Conservation (phyloP, 2,113 vertebrate genomes). For the Centropus unirufus region DNA sequence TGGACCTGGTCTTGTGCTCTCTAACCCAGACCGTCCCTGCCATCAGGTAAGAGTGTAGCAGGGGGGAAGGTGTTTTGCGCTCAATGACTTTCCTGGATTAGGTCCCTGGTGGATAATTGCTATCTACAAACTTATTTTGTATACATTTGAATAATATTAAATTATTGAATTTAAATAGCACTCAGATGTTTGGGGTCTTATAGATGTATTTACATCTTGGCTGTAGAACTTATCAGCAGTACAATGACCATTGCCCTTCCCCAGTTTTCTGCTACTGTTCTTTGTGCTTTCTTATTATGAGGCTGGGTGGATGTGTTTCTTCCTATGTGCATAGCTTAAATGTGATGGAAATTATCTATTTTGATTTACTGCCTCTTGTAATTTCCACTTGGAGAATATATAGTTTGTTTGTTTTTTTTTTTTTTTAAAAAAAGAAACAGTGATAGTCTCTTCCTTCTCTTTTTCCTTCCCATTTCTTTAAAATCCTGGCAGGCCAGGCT, state of each 20-base stretch:
- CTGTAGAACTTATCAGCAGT: background rate
- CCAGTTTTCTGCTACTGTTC: background rate
- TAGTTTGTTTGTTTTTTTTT: too few species aligned
- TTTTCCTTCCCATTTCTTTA: background rate
- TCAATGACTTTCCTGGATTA: background rate
- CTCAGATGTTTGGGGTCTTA: background rate
- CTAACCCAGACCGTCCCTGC: constrained; percentile 96
- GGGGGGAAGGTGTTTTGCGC: background rate
- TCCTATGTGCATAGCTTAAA: background rate
- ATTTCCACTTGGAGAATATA: background rate
- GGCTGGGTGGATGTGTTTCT: background rate
- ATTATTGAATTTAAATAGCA: background rate
- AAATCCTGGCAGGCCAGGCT: background rate
- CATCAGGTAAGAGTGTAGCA: constrained; percentile 81
- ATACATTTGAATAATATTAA: background rate
- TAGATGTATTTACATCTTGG: background rate
- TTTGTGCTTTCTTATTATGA: background rate
- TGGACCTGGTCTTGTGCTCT: constrained; percentile 94
- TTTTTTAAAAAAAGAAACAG: background rate
- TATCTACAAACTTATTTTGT: background rate
- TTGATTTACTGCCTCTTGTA: background rate
- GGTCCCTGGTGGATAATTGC: background rate
- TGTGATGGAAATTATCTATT: background rate
- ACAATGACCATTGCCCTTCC: background rate
- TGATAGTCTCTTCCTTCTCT: background rate